Conservation (phyloP, 2,888 invertebrate species). For the Terebella lapidaria region DNA sequence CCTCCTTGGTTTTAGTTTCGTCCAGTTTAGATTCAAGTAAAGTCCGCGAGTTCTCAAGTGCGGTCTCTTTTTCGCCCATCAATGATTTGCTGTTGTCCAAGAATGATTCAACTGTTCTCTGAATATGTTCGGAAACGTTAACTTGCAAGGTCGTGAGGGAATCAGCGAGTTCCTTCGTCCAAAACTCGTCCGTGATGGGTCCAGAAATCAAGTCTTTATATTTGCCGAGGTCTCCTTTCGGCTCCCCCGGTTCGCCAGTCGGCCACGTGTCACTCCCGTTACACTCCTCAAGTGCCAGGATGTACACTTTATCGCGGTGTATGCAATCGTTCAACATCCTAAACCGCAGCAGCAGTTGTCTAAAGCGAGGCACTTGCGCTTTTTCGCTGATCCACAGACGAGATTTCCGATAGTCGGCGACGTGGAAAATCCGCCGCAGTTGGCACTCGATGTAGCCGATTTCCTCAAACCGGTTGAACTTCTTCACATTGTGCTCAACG, state of each 20-base stretch:
- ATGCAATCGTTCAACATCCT: conserved; percentile 22
- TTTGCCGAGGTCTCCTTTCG: conserved; percentile 23
- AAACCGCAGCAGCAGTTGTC: conserved; percentile 22
- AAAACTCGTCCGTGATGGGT: conserved; percentile 11
- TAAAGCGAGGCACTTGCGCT: conserved; percentile 22
- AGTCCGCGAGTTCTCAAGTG: conserved; percentile 3
- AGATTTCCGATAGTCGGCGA: conserved; percentile 16
- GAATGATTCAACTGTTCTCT: conserved; percentile 13
- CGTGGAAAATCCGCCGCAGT: conserved; percentile 19
- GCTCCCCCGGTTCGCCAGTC: conserved; percentile 23
- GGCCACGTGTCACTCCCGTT: conserved; percentile 17
- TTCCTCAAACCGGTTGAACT: conserved; percentile 24
- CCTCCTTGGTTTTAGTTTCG: conserved; percentile 7
- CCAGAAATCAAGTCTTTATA: conserved; percentile 19
- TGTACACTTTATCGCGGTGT: conserved; percentile 9
- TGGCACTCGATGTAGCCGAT: conserved; percentile 26
- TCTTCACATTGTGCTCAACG: conserved; percentile 23
- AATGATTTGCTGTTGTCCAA: conserved; percentile 14
- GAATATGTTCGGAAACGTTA: conserved; percentile 11
- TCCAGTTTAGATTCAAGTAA: conserved; percentile 9
- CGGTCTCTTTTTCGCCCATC: conserved; percentile 8
- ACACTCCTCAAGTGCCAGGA: conserved; percentile 23
- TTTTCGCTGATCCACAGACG: conserved; percentile 26
- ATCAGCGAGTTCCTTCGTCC: conserved; percentile 7
- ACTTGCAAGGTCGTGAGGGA: conserved; percentile 8